phyloP scores from a whole-genome alignment of 2,888 invertebrate genomes.

The Sminthurides aquaticus region DNA sequence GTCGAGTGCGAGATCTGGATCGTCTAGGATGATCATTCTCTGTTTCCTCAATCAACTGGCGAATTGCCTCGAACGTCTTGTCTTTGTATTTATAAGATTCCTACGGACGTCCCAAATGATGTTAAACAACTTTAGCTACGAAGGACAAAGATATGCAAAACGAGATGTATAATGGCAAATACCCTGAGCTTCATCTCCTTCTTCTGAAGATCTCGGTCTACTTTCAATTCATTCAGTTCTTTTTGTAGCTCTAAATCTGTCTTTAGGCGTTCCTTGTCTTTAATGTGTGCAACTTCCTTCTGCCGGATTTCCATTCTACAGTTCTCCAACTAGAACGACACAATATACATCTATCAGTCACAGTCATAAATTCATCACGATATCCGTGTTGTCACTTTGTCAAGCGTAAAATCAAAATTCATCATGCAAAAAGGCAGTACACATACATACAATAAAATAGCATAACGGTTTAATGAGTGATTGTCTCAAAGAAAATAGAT shows the following conservation, averaged over 20 bases:
- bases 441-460: too few relatives aligned
- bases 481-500: neutral
- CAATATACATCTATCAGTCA: neutral
- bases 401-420: neutral
- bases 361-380: neutral
- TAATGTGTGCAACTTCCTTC: constrained; percentile 28
- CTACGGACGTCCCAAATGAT: constrained; percentile 13
- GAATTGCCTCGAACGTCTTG: constrained; percentile 33
- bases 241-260: constrained; percentile 35
- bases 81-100: constrained; percentile 35
- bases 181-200: constrained; percentile 38
- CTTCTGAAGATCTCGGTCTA: constrained; percentile 25
- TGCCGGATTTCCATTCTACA: constrained; percentile 35
- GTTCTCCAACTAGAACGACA: constrained; percentile 24
- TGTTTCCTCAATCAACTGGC: constrained; percentile 25
- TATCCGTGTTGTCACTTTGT: neutral
- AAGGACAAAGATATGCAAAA: neutral
- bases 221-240: constrained; percentile 33
- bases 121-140: neutral
- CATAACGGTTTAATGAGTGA: constrained; percentile 11
- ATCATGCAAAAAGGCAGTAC: neutral
- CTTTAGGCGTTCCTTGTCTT: constrained; percentile 31
- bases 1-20: constrained; percentile 10
- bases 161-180: too few relatives aligned
- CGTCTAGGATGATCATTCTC: constrained; percentile 1